Base-by-base conservation (phyloP, 2,888 invertebrate species). In the Anagyrus pseudococci region DNA sequence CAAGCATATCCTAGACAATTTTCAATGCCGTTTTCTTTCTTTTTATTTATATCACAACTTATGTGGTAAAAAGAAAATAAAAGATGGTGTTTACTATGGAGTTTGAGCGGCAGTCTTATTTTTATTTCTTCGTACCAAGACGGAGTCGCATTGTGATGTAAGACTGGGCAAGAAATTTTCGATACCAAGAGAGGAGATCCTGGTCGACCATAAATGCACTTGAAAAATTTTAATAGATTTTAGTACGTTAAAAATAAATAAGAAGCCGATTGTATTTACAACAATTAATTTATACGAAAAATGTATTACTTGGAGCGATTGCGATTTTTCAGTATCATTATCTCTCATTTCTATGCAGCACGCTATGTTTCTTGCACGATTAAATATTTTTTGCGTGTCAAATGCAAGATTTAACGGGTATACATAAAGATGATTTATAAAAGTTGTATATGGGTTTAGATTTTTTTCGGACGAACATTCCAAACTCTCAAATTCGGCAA, bases 21-120 rank as follows among this genome's bases (percentile, higher is more conserved):
- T 79, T 93, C 93, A 17, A 91, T 86, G 62, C 88, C 88, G 33
- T 88, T 86, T 69, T 91, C 91, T 75, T 91, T 91, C 72, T 86
- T 86, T 80, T 92, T 91, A 54, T 91, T 87, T 68, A 91, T 86
- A 82, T 95, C 93, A 78, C 98, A 97, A 65, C 96, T 95, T 66
- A 99, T 92, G 80, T 98, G 98, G 76, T 93, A 91, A 83, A 98
- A 98, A 3, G 94, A 93, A 83, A 98, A 98, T 56, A 98, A 85
- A 60, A 99, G 82, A 79, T 98, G 98, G 81, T 98, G 98, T 55
- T 90, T 88, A 0, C 89, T 82, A 44, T 92, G 90, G 54, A 98
- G 83, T 67, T 93, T 90, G 19, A 93, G 86, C 0, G 98, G 98
- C 37, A 98, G 84, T 23, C 90, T 87, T 62, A 98, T 85, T 84